A percentile compares a stretch with the other conserved stretches of the same genome.
These are phyloP conservation scores for Ectropis grisescens DNA, from an alignment of 1,140 invertebrate genomes.

Conservation along the genomic window DNA sequence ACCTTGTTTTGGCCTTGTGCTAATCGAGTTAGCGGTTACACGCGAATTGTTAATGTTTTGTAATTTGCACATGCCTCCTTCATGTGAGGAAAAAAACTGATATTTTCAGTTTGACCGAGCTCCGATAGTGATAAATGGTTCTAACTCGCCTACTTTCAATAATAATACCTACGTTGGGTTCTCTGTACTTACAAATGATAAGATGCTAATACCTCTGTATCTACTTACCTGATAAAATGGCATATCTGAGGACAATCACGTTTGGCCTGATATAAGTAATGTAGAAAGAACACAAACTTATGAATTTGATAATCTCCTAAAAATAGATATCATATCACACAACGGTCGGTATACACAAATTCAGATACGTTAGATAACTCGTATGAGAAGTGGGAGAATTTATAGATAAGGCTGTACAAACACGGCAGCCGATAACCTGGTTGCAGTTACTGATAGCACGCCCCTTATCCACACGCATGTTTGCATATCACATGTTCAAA, in stretches of 20 bases:
- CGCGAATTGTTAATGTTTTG: constrained; percentile 38
- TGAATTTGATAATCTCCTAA: constrained; percentile 21
- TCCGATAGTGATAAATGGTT: too few species aligned
- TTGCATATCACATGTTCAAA: constrained; percentile 30
- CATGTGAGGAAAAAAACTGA: constrained; percentile 23
- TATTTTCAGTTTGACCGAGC: constrained; percentile 13
- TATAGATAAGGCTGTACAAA: constrained; percentile 52
- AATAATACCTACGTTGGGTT: too few species aligned
- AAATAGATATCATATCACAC: constrained; percentile 39
- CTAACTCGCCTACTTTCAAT: too few species aligned
- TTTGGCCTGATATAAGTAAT: not conserved
- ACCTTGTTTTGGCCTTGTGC: constrained; percentile 52
- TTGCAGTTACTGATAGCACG: constrained; percentile 43
- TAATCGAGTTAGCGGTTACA: constrained; percentile 52
- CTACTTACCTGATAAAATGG: too few species aligned
- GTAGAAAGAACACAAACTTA: constrained; percentile 7
- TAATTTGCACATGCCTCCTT: constrained; percentile 40
- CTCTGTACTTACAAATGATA: constrained; percentile 10
- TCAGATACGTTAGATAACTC: constrained; percentile 39
- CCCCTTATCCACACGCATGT: constrained; percentile 21
- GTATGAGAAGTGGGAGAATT: constrained; percentile 34
- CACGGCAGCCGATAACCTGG: constrained; percentile 59
- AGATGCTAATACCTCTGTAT: constrained; percentile 12
- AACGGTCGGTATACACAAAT: constrained; percentile 24
- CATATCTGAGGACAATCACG: constrained; percentile 7